Evolutionary conservation across 2,797 vertebrate species (phyloP), one percentile per base, ranked within the genome.

Genomic region (Notolepis coatsorum): DNA sequence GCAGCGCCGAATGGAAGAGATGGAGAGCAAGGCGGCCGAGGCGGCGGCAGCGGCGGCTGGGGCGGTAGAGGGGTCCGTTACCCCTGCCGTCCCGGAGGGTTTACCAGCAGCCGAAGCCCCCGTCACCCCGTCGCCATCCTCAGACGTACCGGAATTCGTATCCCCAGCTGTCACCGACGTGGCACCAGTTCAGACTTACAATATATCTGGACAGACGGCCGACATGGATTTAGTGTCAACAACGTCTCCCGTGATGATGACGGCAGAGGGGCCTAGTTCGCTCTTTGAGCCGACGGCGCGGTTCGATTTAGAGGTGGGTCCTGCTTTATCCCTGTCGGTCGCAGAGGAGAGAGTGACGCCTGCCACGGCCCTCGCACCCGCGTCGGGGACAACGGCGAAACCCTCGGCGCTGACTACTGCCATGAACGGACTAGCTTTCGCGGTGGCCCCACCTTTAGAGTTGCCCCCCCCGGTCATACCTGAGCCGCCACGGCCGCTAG

Each of bases 1-100:
- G 33, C 96, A 97, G 89, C 95, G 95, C 7, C 92, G 96, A 1
- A 85, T 94, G 81, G 89, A 94, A 0, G 94, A 96, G 84, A 90
- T 95, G 54, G 95, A 96, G 83, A 91, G 79, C 12, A 73, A 76
- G 50, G 75, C 89, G n/a, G 86, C 87, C 2, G 89, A 72, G 38
- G 75, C 35, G 12, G 35, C 35, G 30, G 38, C 82, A 3, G 86
- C 82, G 10, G 75, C 67, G 27, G 8, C 65, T n/a, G 72, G 57
- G 6, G 20, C 53, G 13, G 48, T 24, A 1, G 79, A 28, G 39
- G 23, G 17, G 7, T 27, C 28, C 9, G 30, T 12, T 2, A 30
- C 2, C 2, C 35, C 63, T 2, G 41, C 61, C 24, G 30, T 43
- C 2, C 2, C 58, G 13, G 84, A 78, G 0, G 57, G 53, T 13